Conservation (phyloP, 2,888 invertebrate genomes). For the Dioctria linearis region DNA sequence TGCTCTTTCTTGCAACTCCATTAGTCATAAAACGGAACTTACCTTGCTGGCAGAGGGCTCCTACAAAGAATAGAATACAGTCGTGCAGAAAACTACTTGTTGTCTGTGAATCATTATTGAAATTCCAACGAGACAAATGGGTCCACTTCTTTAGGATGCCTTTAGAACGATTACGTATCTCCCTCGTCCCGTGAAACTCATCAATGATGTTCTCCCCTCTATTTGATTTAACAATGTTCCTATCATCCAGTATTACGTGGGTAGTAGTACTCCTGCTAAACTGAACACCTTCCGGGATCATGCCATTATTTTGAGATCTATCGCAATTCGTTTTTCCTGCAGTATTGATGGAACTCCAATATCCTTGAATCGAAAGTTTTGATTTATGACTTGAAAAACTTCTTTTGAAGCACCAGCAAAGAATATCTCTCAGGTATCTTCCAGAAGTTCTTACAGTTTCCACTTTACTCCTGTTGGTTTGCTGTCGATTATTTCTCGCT, state of each 20-base stretch:
- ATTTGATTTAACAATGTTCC: neutral
- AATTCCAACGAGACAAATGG: slow-evolving; percentile 49
- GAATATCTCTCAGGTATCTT: slow-evolving; percentile 9
- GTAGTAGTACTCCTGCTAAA: neutral
- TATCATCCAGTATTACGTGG: neutral
- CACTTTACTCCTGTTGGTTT: slow-evolving; percentile 14
- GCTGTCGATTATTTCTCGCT: slow-evolving; percentile 47
- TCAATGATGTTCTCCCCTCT: neutral
- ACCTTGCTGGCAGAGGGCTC: slow-evolving; percentile 72
- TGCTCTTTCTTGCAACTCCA: neutral
- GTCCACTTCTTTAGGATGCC: slow-evolving; percentile 34
- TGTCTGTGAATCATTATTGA: slow-evolving; percentile 48
- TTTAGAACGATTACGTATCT: slow-evolving; percentile 27
- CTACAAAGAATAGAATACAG: slow-evolving; percentile 69
- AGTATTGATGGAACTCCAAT: slow-evolving; percentile 50
- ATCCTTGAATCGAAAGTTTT: slow-evolving; percentile 52
- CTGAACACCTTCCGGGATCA: neutral
- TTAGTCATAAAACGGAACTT: slow-evolving; percentile 51
- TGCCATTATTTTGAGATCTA: slow-evolving; percentile 45
- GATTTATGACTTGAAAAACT: slow-evolving; percentile 50
- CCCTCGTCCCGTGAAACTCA: slow-evolving; percentile 6
- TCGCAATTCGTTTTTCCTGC: slow-evolving; percentile 35
- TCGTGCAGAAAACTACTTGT: slow-evolving; percentile 65
- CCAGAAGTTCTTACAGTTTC: slow-evolving; percentile 33
- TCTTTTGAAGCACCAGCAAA: slow-evolving; percentile 22